Evolutionary conservation across 1,140 invertebrate genomes (phyloP).

Genomic region (Cydia splendana): DNA sequence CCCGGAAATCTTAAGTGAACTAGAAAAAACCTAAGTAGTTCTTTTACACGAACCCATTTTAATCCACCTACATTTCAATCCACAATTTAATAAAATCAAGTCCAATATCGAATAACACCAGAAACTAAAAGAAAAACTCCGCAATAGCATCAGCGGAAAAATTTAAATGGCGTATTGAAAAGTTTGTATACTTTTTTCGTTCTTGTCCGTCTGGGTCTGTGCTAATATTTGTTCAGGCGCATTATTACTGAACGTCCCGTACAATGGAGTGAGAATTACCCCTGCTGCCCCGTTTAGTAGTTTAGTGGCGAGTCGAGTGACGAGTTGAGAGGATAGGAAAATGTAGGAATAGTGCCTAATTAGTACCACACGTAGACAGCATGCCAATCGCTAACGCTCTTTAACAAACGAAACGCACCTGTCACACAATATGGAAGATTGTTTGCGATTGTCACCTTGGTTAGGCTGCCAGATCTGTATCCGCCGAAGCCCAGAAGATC

Average conservation of each 20-base stretch:
- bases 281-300: constrained; percentile 36
- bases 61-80: not conserved
- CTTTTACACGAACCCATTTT: not conserved
- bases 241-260: constrained; percentile 69
- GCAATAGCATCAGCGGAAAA: constrained; percentile 22
- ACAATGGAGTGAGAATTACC: constrained; percentile 66
- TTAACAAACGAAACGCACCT: too few species aligned
- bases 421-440: too few species aligned
- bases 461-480: too few species aligned
- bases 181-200: constrained; percentile 47
- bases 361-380: too few species aligned
- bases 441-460: too few species aligned
- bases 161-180: constrained; percentile 28
- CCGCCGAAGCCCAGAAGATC: too few species aligned
- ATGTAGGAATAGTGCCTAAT: too few species aligned
- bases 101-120: not conserved
- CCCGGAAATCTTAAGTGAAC: too few species aligned
- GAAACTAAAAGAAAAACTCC: not conserved
- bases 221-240: constrained; percentile 72
- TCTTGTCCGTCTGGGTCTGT: constrained; percentile 59
- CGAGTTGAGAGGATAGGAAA: not conserved
- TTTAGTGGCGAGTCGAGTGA: not conserved
- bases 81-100: not conserved
- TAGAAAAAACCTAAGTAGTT: not conserved
- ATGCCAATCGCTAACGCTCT: too few species aligned